phyloP scores from a whole-genome alignment of 2,888 invertebrate species.

The Lochmaea capreae region DNA sequence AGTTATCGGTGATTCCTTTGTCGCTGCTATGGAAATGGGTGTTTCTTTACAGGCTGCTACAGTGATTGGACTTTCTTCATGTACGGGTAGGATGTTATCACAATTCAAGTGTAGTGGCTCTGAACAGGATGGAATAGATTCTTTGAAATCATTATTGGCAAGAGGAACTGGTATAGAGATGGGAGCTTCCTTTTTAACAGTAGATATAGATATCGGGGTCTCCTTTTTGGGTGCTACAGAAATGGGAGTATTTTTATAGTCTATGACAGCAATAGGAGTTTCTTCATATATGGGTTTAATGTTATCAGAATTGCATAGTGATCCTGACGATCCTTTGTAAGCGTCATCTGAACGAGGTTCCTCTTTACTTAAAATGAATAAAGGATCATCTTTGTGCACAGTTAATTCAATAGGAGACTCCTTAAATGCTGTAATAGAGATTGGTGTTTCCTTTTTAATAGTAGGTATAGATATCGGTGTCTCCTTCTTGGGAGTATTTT shows the following conservation, averaged over 20 bases:
- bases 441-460: not conserved
- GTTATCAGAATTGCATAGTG: not conserved
- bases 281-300: not conserved
- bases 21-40: too few relatives aligned
- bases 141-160: not conserved
- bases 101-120: too few relatives aligned
- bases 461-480: not conserved
- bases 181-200: not conserved
- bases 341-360: not conserved
- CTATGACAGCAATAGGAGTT: not conserved
- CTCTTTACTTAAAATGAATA: not conserved
- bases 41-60: too few relatives aligned
- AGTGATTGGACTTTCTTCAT: too few relatives aligned
- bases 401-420: too few relatives aligned
- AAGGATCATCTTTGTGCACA: not conserved
- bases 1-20: too few relatives aligned
- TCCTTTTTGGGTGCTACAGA: not conserved
- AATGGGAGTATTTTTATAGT: not conserved
- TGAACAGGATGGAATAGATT: not conserved
- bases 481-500: constrained; percentile 7
- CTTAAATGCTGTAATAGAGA: not conserved
- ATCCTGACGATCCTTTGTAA: too few relatives aligned
- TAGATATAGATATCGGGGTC: not conserved
- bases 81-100: too few relatives aligned
- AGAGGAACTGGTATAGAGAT: too few relatives aligned